A percentile compares a stretch with the other conserved stretches of the same genome.
Conservation (phyloP, 2,888 invertebrate species). For the Linnaemya tessellans region DNA sequence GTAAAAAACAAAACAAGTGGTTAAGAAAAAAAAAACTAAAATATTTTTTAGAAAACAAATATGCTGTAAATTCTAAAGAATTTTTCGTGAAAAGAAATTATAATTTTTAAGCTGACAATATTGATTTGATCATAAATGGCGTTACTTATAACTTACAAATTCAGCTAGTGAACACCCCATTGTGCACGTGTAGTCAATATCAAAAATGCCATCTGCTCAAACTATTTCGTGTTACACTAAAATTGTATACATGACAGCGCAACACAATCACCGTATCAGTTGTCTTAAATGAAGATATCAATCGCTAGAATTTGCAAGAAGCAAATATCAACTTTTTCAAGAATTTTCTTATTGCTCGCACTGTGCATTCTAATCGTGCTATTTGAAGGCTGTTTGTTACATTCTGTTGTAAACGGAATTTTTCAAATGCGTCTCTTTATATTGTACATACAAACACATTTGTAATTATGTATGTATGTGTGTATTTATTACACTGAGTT, state of each 20-base stretch:
- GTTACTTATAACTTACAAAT: too few species aligned
- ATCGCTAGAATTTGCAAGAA: conserved; percentile 31
- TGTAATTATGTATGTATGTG: background rate
- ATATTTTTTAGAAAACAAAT: too few species aligned
- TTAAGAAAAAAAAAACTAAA: too few species aligned
- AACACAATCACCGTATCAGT: conserved; percentile 37
- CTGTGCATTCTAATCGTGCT: background rate
- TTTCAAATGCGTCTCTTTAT: conserved; percentile 9
- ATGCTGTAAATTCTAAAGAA: too few species aligned
- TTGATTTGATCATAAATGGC: too few species aligned
- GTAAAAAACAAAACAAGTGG: too few species aligned
- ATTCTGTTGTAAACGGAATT: conserved; percentile 44
- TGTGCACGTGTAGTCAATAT: too few species aligned
- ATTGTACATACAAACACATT: background rate
- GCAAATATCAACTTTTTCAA: background rate
- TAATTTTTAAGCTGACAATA: too few species aligned
- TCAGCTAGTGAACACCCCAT: too few species aligned
- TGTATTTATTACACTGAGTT: background rate
- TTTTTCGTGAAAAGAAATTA: too few species aligned
- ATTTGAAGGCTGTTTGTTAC: conserved; percentile 27
- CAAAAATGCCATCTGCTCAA: conserved; percentile 23
- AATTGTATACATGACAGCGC: conserved; percentile 36
- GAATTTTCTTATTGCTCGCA: background rate
- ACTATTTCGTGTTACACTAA: conserved; percentile 10
- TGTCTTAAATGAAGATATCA: conserved; percentile 22